Base-by-base conservation (phyloP, 2,888 invertebrate species). In the Hetaerina titia region DNA sequence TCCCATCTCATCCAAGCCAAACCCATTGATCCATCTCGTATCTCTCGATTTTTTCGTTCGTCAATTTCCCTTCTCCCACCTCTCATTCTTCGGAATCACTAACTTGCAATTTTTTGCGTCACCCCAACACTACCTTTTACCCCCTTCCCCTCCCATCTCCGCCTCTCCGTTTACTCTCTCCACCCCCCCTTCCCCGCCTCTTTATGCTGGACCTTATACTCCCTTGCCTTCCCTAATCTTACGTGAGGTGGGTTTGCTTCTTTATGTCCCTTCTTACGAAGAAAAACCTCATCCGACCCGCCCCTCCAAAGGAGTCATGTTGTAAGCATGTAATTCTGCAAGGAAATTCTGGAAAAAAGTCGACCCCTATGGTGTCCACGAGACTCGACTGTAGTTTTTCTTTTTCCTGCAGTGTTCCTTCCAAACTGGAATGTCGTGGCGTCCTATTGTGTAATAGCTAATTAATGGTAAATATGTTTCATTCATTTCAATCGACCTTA, bases 1-100 rank as follows among this genome's bases (percentile, higher is more conserved):
- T 92, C 56, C 57, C 45, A 69, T 92, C 56, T 69, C 92, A 45
- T 74, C 92, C 89, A n/a, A 56, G 58, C 57, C 58, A 89, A 89
- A n/a, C 89, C 89, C 56, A 57, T 89, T 56, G 89, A 56, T 69
- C 92, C 69, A 69, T 7, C 13, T 19, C 56, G 19, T 56, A 69
- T 92, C 69, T 74, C 31, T 69, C 69, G n/a, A 56, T 92, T 64
- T 92, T 2, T 69, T 64, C 56, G 45, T 69, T 92, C 45, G 56
- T 31, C 92, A 81, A 31, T 81, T 81, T 81, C 81, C 81, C 31
- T 81, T 31, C 31, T 81, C 60, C 60, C 60, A 60, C 60, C 60
- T 31, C 81, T 81, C 81, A 31, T 81, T 81, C 31, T 81, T 81
- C 31, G 81, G 81, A 81, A 64, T 92, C 92, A 69, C 56, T 45